These are phyloP conservation scores for Nymphalis polychloros DNA, from an alignment of 2,888 invertebrate species.

Conservation along the genomic window DNA sequence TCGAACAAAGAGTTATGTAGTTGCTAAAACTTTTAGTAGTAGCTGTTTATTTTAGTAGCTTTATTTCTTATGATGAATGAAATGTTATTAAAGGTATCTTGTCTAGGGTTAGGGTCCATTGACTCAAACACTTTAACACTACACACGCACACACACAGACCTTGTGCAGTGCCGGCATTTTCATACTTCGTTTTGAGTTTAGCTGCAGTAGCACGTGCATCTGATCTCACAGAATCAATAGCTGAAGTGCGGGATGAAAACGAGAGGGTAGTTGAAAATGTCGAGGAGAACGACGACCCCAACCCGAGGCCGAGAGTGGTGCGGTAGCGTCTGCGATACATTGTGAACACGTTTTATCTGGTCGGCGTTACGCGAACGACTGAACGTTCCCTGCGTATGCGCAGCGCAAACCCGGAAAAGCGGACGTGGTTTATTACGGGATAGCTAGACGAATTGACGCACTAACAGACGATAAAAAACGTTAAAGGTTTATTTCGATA, in stretches of 20 bases:
- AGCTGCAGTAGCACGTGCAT: slow-evolving; percentile 75
- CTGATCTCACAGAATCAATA: slow-evolving; percentile 65
- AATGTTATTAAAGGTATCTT: not conserved
- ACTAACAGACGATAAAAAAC: slow-evolving; percentile 30
- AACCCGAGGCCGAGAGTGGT: slow-evolving; percentile 74
- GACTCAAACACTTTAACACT: slow-evolving; percentile 23
- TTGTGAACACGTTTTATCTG: slow-evolving; percentile 51
- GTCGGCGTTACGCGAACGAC: slow-evolving; percentile 59
- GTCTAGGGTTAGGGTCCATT: slow-evolving; percentile 9
- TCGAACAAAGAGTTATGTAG: not conserved
- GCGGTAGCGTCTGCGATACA: slow-evolving; percentile 78
- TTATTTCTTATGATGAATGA: not conserved
- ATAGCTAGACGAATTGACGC: slow-evolving; percentile 58
- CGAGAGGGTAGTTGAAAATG: slow-evolving; percentile 66
- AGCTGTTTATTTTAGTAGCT: not conserved
- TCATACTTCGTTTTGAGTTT: slow-evolving; percentile 77
- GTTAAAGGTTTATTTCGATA: slow-evolving; percentile 24
- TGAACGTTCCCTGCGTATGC: slow-evolving; percentile 59
- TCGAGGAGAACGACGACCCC: slow-evolving; percentile 71
- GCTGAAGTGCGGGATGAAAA: slow-evolving; percentile 46
- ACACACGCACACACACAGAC: slow-evolving; percentile 52
- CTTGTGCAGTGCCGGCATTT: slow-evolving; percentile 76
- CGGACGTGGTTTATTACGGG: slow-evolving; percentile 71
- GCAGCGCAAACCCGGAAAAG: slow-evolving; percentile 72
- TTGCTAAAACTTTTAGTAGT: not conserved